Conservation (phyloP, 2,888 invertebrate genomes). For the Boloria selene region DNA sequence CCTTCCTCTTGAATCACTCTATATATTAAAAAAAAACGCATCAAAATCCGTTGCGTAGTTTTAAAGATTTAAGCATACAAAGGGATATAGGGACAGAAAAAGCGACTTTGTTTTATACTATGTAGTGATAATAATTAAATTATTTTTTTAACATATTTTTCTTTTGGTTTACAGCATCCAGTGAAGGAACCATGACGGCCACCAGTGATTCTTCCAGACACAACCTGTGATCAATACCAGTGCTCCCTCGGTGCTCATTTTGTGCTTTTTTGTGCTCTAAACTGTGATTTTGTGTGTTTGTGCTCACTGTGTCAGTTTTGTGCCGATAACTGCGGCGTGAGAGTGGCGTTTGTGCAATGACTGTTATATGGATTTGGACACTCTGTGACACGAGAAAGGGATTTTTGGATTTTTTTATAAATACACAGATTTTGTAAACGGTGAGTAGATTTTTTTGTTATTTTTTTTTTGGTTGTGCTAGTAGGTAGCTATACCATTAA, state of each 20-base stretch:
- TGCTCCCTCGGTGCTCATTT: background rate
- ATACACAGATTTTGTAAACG: slow-evolving; percentile 38
- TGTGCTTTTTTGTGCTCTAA: slow-evolving; percentile 8
- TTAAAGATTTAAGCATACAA: no score
- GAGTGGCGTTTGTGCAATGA: slow-evolving; percentile 45
- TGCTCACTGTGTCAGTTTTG: slow-evolving; percentile 6
- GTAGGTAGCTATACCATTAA: no score
- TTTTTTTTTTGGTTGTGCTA: background rate
- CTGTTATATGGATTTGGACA: slow-evolving; percentile 44
- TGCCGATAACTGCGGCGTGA: slow-evolving; percentile 5
- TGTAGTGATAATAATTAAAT: no score
- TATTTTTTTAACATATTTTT: background rate
- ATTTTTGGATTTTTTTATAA: slow-evolving; percentile 34
- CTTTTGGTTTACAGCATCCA: slow-evolving; percentile 4
- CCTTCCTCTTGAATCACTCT: no score
- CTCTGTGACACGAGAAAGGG: slow-evolving; percentile 41
- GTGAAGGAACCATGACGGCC: background rate
- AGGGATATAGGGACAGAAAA: no score
- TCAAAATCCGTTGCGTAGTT: no score
- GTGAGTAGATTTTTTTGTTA: slow-evolving; percentile 34
- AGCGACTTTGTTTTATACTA: no score
- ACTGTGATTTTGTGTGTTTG: slow-evolving; percentile 4
- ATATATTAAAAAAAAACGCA: no score
- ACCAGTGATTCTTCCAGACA: background rate
- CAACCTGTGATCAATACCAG: slow-evolving; percentile 6